Conservation (phyloP, 2,797 vertebrate species). For the Urophycis tenuis region DNA sequence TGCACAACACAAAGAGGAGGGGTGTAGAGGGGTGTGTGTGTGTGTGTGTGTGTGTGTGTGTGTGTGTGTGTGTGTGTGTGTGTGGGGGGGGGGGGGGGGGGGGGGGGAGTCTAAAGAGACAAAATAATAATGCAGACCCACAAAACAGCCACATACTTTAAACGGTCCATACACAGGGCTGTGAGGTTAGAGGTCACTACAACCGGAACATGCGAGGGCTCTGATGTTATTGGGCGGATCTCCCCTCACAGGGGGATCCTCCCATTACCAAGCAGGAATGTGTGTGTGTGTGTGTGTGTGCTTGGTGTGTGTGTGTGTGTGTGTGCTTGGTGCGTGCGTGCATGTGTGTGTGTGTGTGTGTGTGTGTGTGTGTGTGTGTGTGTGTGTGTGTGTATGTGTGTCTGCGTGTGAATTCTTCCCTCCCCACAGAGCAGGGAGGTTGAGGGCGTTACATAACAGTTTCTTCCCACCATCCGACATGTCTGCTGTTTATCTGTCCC, state of each 20-base stretch:
- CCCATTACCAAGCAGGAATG: constrained; percentile 5
- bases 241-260: constrained; percentile 31
- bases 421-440: background rate
- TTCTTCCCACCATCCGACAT: constrained; percentile 2
- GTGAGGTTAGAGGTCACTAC: constrained; percentile 1
- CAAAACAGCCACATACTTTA: background rate
- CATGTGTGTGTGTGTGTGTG: background rate
- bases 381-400: constrained; percentile 14
- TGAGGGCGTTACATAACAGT: constrained; percentile 34
- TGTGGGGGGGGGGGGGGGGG: background rate
- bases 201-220: constrained; percentile 22
- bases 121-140: background rate
- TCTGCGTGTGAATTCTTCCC: constrained; percentile 4
- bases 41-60: too few relatives aligned
- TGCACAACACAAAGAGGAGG: background rate
- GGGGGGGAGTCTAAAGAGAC: constrained; percentile 11
- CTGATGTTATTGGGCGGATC: constrained; percentile 27
- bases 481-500: constrained; percentile 21
- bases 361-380: constrained; percentile 18
- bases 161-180: constrained; percentile 5
- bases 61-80: too few relatives aligned
- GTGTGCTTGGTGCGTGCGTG: constrained; percentile 12
- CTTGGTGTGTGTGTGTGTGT: constrained; percentile 13
- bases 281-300: constrained; percentile 17
- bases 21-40: too few relatives aligned